phyloP scores from a whole-genome alignment of 2,888 invertebrate species.

The Smittia aterrima region DNA sequence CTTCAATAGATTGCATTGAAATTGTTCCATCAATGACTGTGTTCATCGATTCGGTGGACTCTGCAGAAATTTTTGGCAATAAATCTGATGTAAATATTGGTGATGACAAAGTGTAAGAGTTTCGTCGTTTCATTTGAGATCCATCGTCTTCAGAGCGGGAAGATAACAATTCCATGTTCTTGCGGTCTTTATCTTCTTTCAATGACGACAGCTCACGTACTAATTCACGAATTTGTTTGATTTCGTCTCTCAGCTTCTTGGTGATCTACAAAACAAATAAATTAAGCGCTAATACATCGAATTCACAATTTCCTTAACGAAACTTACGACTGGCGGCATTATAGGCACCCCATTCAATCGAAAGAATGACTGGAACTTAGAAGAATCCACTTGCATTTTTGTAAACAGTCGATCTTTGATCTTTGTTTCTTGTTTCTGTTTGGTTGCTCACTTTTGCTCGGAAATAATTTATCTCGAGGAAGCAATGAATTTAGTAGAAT shows the following conservation, averaged over 20 bases:
- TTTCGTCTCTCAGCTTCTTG: not conserved
- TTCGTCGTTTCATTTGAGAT: not conserved
- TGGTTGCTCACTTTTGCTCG: no score
- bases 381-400: not conserved
- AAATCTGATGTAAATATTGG: not conserved
- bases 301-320: not conserved
- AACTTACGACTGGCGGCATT: slow-evolving; percentile 20
- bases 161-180: not conserved
- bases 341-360: slow-evolving; percentile 7
- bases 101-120: not conserved
- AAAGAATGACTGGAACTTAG: slow-evolving; percentile 13
- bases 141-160: not conserved
- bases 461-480: no score
- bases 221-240: slow-evolving; percentile 1
- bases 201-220: not conserved
- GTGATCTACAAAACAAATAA: not conserved
- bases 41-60: not conserved
- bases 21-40: not conserved
- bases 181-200: slow-evolving; percentile 3
- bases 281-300: no score
- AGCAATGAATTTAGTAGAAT: no score
- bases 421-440: no score
- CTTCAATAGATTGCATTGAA: not conserved
- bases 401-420: no score
- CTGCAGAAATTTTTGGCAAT: not conserved